These are phyloP conservation scores for Ectropis crepuscularia DNA, from an alignment of 2,888 invertebrate genomes.

Conservation along the genomic window DNA sequence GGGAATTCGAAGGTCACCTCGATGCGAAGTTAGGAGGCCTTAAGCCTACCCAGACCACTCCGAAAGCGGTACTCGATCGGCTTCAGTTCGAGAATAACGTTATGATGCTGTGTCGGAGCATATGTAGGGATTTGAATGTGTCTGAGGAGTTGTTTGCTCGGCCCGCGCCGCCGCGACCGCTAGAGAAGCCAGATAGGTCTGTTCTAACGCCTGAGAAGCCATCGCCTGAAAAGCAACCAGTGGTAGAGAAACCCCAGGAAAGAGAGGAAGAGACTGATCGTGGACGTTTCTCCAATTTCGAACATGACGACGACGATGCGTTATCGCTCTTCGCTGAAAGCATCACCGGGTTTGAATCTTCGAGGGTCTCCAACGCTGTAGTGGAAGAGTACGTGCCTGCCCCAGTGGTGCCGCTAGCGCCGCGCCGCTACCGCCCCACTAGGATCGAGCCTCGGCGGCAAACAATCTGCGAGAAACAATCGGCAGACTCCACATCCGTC, in stretches of 20 bases:
- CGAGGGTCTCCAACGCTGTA: slow-evolving; percentile 35
- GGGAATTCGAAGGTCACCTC: not conserved
- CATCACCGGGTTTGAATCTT: slow-evolving; percentile 65
- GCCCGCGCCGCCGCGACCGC: not conserved
- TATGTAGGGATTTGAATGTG: not conserved
- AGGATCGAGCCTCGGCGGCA: slow-evolving; percentile 42
- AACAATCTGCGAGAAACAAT: slow-evolving; percentile 18
- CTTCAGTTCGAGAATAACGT: not conserved
- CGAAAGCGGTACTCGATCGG: not conserved
- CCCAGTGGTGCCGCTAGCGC: slow-evolving; percentile 40
- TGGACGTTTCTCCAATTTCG: slow-evolving; percentile 34
- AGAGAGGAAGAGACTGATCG: slow-evolving; percentile 19
- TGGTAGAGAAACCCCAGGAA: not conserved
- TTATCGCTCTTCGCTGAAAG: slow-evolving; percentile 74
- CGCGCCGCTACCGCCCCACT: slow-evolving; percentile 54
- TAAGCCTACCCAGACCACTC: not conserved
- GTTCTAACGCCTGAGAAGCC: not conserved
- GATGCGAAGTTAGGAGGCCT: not conserved
- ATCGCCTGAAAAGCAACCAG: not conserved
- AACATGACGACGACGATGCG: slow-evolving; percentile 68
- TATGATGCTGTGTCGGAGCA: not conserved
- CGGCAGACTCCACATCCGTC: slow-evolving; percentile 23
- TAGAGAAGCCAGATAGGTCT: not conserved
- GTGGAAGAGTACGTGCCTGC: slow-evolving; percentile 63
- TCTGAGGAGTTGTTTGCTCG: slow-evolving; percentile 2